Percentiles rank a stretch among this genome's conserved stretches.
These are phyloP conservation scores for Plectus sambesii DNA, from an alignment of 1,140 invertebrate genomes.

Conservation along the genomic window DNA sequence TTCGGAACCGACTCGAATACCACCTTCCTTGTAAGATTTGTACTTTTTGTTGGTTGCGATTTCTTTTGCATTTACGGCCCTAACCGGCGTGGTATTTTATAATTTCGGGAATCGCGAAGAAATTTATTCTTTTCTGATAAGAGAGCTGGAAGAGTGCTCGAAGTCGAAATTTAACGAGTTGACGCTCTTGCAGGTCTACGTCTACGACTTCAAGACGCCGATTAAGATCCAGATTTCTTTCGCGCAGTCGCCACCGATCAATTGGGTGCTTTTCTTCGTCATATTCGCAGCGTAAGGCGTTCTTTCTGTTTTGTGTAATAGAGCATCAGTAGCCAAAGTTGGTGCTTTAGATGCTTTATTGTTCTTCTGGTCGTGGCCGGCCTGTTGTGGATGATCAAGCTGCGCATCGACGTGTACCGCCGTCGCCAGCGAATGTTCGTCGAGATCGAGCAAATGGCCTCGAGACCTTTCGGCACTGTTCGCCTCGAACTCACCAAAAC, in stretches of 20 bases:
- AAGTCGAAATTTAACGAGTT: too few relatives aligned
- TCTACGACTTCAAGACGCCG: slow-evolving; percentile 40
- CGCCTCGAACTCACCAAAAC: slow-evolving; percentile 34
- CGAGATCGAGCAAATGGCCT: slow-evolving; percentile 23
- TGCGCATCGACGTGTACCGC: slow-evolving; percentile 28
- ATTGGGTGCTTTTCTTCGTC: slow-evolving; percentile 46
- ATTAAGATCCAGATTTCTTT: slow-evolving; percentile 45
- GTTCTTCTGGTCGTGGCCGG: slow-evolving; percentile 45
- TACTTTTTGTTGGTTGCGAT: too few relatives aligned
- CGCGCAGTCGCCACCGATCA: slow-evolving; percentile 44
- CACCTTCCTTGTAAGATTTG: slow-evolving; percentile 41
- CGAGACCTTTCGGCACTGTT: slow-evolving; percentile 38
- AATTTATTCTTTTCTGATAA: too few relatives aligned
- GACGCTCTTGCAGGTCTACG: too few relatives aligned
- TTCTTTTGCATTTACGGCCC: too few relatives aligned
- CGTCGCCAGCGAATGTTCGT: slow-evolving; percentile 26
- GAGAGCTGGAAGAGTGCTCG: too few relatives aligned
- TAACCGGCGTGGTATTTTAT: too few relatives aligned
- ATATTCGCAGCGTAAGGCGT: slow-evolving; percentile 44
- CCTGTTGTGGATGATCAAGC: slow-evolving; percentile 43
- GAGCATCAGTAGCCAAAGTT: background rate
- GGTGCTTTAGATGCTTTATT: slow-evolving; percentile 41
- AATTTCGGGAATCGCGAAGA: too few relatives aligned
- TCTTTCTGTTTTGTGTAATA: slow-evolving; percentile 6
- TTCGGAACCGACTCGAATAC: slow-evolving; percentile 43